Evolutionary conservation across 92 coral and sea anemone species (phyloP).

Genomic region (Phymanthus crucifer): DNA sequence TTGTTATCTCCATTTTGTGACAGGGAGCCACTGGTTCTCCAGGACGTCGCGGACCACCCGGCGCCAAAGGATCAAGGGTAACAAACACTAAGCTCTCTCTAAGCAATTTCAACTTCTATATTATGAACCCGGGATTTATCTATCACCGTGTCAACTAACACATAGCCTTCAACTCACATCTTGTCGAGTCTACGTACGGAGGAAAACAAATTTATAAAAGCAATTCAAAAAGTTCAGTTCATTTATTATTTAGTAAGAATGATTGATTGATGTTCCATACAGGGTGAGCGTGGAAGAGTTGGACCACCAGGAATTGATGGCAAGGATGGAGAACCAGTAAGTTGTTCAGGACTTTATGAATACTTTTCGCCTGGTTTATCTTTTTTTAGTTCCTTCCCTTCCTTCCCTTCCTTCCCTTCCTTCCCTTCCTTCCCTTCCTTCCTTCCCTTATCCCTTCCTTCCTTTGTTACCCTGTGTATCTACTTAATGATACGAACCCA

Average conservation of each 20-base stretch:
- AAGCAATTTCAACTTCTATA: too few species aligned
- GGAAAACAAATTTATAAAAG: too few species aligned
- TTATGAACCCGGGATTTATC: too few species aligned
- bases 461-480: background rate
- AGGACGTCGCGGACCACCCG: conserved; percentile 47
- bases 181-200: too few species aligned
- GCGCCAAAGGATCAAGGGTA: conserved; percentile 54
- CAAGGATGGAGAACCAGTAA: conserved; percentile 55
- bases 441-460: background rate
- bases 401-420: background rate
- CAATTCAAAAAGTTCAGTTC: background rate
- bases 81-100: too few species aligned
- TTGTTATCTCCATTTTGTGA: background rate
- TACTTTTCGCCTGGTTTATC: background rate
- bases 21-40: conserved; percentile 52
- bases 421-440: background rate
- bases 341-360: background rate
- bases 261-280: background rate
- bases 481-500: too few species aligned
- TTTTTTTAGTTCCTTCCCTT: background rate
- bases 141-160: too few species aligned
- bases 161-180: too few species aligned
- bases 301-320: conserved; percentile 58
- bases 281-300: conserved; percentile 51
- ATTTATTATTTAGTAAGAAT: background rate